Base-by-base conservation (phyloP, 2,113 vertebrate species). In the Scatophagus argus region DNA sequence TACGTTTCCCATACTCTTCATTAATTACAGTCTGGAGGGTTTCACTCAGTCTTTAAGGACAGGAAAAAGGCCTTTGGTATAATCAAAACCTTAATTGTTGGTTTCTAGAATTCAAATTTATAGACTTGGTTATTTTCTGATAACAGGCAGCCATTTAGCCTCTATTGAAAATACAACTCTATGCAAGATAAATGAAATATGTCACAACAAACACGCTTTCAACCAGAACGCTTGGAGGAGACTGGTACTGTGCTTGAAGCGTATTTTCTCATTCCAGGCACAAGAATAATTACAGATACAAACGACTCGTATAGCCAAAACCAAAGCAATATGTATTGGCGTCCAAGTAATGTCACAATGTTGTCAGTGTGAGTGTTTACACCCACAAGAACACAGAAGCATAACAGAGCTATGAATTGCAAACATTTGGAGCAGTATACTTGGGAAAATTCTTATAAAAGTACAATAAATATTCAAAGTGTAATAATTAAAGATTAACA, bases 281-380 rank as follows among this genome's bases (percentile, higher is more conserved):
- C 44, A 62, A 0, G 17, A 44, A 39, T 81, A 55, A 63, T 69
- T 47, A 68, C 63, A 56, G 65, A 58, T 25, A 25, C 59, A 64
- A 79, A 72, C 59, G 75, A 17, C 25, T n/a, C 36, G 49, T 36
- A 14, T 29, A 82, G 73, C 59, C 52, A 71, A 64, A 82, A 21
- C 59, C 59, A 59, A 38, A 71, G 51, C 17, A 70, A 58, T 64
- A 31, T 60, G 54, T 31, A 21, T 2, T 66, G 77, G 54, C 43
- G n/a, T 49, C 41, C 4, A 27, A 41, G 31, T 41, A n/a, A 41
- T 43, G 16, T 49, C 41, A 38, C 41, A 47, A 34, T 38, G 25
- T 60, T 49, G 60, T 49, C 21, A 51, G 0, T 11, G 60, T 32
- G 25, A 52, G 52, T n/a, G 63, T 62, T 52, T 32, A 39, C 56